A percentile compares a stretch with the other conserved stretches of the same genome.
These are phyloP conservation scores for Erannis defoliaria DNA, from an alignment of 2,888 invertebrate species.

Conservation along the genomic window DNA sequence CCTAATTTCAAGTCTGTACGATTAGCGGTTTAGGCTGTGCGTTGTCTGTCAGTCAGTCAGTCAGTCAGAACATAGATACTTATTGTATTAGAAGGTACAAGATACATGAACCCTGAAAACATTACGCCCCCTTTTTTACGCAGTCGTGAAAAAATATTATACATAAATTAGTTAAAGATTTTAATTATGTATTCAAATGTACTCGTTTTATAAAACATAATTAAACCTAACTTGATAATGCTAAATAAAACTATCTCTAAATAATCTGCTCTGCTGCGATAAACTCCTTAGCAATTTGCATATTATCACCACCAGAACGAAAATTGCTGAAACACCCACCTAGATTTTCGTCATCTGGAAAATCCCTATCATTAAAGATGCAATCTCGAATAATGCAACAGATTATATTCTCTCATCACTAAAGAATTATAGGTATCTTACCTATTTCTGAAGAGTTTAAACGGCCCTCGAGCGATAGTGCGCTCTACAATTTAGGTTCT, in stretches of 20 bases:
- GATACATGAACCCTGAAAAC: too few species aligned
- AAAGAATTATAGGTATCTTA: constrained; percentile 15
- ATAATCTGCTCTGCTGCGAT: neutral
- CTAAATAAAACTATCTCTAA: too few species aligned
- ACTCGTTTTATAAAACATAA: too few species aligned
- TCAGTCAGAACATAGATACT: too few species aligned
- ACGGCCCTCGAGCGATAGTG: constrained; percentile 5
- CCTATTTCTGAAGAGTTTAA: neutral
- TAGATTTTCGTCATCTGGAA: constrained; percentile 3
- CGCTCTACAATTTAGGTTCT: constrained; percentile 14
- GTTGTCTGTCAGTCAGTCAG: too few species aligned
- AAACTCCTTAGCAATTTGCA: neutral
- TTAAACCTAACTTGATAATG: neutral
- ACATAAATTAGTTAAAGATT: too few species aligned
- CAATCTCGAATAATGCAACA: constrained; percentile 5
- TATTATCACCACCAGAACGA: neutral
- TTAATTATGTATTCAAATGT: too few species aligned
- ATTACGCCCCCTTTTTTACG: too few species aligned
- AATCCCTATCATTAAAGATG: constrained; percentile 7
- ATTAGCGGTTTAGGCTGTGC: too few species aligned
- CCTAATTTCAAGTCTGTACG: too few species aligned
- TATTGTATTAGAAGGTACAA: too few species aligned
- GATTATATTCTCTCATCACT: constrained; percentile 2
- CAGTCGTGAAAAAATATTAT: too few species aligned
- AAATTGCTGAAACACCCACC: neutral